These are phyloP conservation scores for Apis laboriosa DNA, from an alignment of 1,140 invertebrate genomes.

Conservation along the genomic window DNA sequence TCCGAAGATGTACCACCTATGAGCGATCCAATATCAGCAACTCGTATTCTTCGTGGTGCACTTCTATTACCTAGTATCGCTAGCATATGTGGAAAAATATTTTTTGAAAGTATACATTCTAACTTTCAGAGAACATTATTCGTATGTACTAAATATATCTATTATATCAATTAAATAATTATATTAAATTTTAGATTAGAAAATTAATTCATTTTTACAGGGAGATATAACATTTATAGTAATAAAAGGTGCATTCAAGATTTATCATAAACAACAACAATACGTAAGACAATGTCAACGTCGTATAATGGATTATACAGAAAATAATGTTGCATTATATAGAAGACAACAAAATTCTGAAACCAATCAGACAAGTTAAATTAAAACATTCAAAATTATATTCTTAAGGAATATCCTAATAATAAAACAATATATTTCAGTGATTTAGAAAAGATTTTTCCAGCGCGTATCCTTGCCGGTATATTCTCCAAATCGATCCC, in stretches of 20 bases:
- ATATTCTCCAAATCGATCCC: no score
- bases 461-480: no score
- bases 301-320: slow-evolving; percentile 91
- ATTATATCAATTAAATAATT: slow-evolving; percentile 17
- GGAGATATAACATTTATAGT: slow-evolving; percentile 96
- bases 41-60: slow-evolving; percentile 95
- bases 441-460: no score
- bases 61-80: slow-evolving; percentile 97
- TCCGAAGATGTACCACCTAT: slow-evolving; percentile 84
- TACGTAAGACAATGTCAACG: slow-evolving; percentile 91
- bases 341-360: slow-evolving; percentile 75
- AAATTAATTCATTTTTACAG: slow-evolving; percentile 71
- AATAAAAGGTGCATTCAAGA: slow-evolving; percentile 96
- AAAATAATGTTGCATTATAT: slow-evolving; percentile 82
- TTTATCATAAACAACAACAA: slow-evolving; percentile 97
- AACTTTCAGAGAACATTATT: slow-evolving; percentile 95
- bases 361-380: slow-evolving; percentile 75
- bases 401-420: not conserved
- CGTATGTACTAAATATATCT: slow-evolving; percentile 74
- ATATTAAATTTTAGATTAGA: not conserved
- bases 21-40: slow-evolving; percentile 92
- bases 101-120: slow-evolving; percentile 93
- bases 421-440: slow-evolving; percentile 22
- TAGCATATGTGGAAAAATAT: slow-evolving; percentile 93
- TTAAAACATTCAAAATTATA: slow-evolving; percentile 17